Percentiles rank a stretch among this genome's conserved stretches.
Conservation (phyloP, 2,797 vertebrate species). For the Platalea minor region DNA sequence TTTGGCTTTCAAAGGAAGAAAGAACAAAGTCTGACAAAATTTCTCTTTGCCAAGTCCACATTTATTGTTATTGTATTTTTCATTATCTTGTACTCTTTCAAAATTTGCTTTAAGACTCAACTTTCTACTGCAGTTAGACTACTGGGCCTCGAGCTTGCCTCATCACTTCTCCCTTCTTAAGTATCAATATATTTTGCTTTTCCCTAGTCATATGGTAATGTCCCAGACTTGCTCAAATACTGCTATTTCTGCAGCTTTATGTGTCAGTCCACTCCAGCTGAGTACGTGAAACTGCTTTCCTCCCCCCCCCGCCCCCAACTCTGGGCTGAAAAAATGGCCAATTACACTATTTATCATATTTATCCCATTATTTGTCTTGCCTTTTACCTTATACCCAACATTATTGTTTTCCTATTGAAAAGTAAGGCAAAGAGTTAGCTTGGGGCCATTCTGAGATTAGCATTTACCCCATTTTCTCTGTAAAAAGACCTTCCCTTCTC, state of each 20-base stretch:
- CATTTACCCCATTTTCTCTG: background rate
- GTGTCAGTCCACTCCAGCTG: too few relatives aligned
- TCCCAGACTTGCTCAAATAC: background rate
- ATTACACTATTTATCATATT: background rate
- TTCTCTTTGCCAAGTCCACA: background rate
- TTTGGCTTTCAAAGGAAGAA: conserved; percentile 21
- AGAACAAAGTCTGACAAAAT: conserved; percentile 20
- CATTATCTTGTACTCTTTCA: background rate
- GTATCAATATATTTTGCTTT: background rate
- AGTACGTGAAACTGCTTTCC: background rate
- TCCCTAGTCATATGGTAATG: background rate
- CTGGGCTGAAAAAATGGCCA: background rate
- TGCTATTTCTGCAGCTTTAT: background rate
- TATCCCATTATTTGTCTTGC: background rate
- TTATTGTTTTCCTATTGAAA: background rate
- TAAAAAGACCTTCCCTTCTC: background rate
- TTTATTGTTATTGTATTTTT: background rate
- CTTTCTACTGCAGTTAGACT: background rate
- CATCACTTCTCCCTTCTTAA: background rate
- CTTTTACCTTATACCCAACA: background rate
- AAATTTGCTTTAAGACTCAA: background rate
- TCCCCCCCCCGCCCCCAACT: accelerated
- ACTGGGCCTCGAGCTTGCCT: background rate
- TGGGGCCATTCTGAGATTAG: background rate
- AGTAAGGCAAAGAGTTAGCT: background rate